A percentile compares a stretch with the other conserved stretches of the same genome.
These are phyloP conservation scores for Trypoxylon attenuatum DNA, from an alignment of 2,888 invertebrate genomes.

Conservation along the genomic window DNA sequence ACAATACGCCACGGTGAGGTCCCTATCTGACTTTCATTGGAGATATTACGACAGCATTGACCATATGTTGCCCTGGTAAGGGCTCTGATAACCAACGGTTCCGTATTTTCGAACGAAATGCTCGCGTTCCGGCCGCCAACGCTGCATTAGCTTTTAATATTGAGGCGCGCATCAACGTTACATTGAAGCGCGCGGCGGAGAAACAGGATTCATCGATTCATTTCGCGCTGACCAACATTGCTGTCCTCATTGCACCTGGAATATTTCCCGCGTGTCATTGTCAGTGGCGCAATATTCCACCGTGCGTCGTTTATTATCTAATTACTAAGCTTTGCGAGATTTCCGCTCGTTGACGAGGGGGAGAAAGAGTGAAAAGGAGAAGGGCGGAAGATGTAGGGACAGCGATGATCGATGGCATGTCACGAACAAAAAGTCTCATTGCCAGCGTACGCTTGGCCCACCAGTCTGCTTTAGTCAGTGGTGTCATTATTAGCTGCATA, in stretches of 20 bases:
- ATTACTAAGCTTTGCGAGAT: background rate
- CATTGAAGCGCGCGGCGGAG: background rate
- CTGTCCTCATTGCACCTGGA: background rate
- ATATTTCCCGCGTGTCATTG: background rate
- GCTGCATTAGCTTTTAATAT: background rate
- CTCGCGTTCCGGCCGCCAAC: background rate
- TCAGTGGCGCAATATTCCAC: background rate
- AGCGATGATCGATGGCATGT: no score
- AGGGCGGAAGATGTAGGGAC: no score
- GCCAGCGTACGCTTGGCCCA: no score
- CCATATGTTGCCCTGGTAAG: background rate
- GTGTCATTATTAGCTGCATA: no score
- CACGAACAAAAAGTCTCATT: no score
- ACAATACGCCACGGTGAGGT: slow-evolving; percentile 14
- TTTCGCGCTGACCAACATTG: background rate
- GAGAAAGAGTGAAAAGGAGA: no score
- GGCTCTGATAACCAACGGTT: background rate
- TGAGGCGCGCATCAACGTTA: background rate
- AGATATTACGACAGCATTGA: slow-evolving; percentile 9
- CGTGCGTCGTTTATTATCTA: background rate
- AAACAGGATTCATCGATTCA: background rate
- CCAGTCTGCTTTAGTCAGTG: no score
- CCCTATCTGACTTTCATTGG: slow-evolving; percentile 17
- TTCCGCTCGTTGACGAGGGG: background rate
- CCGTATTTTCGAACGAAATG: background rate